A percentile compares a stretch with the other conserved stretches of the same genome.
Conservation (phyloP, 1,140 invertebrate genomes). For the Scaptodrosophila lebanonensis region DNA sequence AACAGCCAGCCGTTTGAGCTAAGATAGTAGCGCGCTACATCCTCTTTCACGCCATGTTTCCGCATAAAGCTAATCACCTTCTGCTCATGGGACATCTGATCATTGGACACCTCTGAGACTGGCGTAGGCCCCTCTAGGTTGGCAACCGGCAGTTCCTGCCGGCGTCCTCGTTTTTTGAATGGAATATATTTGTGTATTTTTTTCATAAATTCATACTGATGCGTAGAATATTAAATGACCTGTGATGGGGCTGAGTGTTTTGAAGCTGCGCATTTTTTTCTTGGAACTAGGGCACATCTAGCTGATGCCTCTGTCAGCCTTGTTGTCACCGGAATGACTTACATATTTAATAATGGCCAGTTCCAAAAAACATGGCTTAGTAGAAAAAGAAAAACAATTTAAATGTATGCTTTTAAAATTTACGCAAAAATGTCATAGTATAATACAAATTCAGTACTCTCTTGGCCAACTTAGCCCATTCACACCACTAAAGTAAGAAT, state of each 20-base stretch:
- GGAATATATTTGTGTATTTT: no score
- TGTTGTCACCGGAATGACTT: neutral
- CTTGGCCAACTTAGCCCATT: no score
- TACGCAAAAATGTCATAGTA: no score
- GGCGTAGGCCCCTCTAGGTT: conserved; percentile 11
- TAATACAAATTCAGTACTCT: no score
- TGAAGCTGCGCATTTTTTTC: neutral
- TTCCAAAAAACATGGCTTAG: conserved; percentile 4
- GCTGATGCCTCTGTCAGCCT: neutral
- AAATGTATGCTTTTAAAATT: conserved; percentile 24
- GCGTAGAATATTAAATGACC: neutral
- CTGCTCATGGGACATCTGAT: conserved; percentile 65
- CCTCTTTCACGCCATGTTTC: conserved; percentile 43
- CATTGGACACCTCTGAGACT: no score
- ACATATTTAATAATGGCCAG: conserved; percentile 22
- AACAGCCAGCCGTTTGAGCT: conserved; percentile 42
- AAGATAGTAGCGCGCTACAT: conserved; percentile 44
- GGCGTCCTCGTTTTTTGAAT: no score
- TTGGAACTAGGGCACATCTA: no score
- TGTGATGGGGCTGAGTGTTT: conserved; percentile 8
- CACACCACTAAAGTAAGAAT: no score
- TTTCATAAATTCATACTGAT: conserved; percentile 11
- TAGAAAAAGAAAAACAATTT: conserved; percentile 13
- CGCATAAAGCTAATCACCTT: conserved; percentile 55
- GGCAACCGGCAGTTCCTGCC: no score